A percentile compares a stretch with the other conserved stretches of the same genome.
These are phyloP conservation scores for Lordiphosa stackelbergi DNA, from an alignment of 1,140 invertebrate species.

Conservation along the genomic window DNA sequence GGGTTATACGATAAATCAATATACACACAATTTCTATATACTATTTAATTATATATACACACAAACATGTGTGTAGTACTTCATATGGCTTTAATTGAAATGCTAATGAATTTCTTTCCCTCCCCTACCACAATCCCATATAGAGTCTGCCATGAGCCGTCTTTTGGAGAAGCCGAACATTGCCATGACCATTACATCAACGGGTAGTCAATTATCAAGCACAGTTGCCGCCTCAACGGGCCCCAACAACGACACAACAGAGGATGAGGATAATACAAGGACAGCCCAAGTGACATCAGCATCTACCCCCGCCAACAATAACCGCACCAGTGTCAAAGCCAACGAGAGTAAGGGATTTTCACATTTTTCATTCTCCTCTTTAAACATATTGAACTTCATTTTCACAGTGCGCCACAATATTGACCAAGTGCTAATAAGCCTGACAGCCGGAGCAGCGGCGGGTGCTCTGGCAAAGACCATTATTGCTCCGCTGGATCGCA, in stretches of 20 bases:
- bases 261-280: constrained; percentile 32
- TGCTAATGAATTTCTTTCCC: constrained; percentile 31
- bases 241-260: constrained; percentile 15
- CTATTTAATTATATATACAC: background rate
- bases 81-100: constrained; percentile 21
- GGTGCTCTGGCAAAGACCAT: constrained; percentile 96
- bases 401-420: constrained; percentile 48
- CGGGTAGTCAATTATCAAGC: constrained; percentile 67
- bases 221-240: constrained; percentile 30
- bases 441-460: constrained; percentile 90
- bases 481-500: constrained; percentile 97
- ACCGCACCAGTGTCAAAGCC: constrained; percentile 11
- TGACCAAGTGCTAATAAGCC: constrained; percentile 82
- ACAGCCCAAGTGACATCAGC: background rate
- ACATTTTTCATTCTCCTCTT: background rate
- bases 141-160: constrained; percentile 76
- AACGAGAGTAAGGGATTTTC: constrained; percentile 27
- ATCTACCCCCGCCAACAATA: constrained; percentile 16
- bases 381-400: background rate
- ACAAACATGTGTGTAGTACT: constrained; percentile 10
- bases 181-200: constrained; percentile 70
- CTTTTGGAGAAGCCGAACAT: constrained; percentile 75
- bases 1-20: too few relatives aligned
- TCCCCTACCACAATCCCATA: background rate
- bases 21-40: background rate